Evolutionary conservation across 2,797 vertebrate species (phyloP).

Genomic region (Phrynocephalus forsythii): DNA sequence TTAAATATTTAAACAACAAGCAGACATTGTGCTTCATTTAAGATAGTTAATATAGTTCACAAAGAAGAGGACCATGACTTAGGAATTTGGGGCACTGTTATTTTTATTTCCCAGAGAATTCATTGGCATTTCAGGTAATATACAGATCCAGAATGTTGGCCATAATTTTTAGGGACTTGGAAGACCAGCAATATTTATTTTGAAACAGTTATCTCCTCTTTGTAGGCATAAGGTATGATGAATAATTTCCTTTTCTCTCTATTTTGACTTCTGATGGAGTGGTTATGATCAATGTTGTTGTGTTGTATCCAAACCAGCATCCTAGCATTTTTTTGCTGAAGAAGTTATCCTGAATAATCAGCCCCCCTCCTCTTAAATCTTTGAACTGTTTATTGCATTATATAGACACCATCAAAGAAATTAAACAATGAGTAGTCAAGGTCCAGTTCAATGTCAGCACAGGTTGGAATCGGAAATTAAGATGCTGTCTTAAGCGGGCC

Average conservation of each 20-base stretch:
- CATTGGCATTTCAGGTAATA: neutral
- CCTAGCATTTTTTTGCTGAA: too few species aligned
- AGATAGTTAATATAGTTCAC: constrained; percentile 14
- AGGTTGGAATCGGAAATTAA: neutral
- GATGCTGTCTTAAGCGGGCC: neutral
- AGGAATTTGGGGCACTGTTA: constrained; percentile 15
- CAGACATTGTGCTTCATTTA: constrained; percentile 21
- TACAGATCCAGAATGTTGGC: neutral
- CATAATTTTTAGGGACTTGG: neutral
- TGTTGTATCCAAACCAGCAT: too few species aligned
- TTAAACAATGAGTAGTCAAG: neutral
- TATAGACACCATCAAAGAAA: neutral
- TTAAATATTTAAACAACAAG: constrained; percentile 53
- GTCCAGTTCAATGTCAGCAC: neutral
- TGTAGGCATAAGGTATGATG: neutral
- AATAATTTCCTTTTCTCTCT: neutral
- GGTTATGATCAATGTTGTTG: too few species aligned
- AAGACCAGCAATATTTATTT: neutral
- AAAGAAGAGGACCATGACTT: constrained; percentile 32
- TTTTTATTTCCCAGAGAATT: constrained; percentile 15
- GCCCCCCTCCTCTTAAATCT: constrained; percentile 9
- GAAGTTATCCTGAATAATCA: neutral
- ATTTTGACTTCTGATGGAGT: too few species aligned
- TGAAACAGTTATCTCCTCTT: neutral
- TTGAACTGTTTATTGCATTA: neutral